Conservation (phyloP, 1,140 invertebrate species). For the Hyles vespertilio region DNA sequence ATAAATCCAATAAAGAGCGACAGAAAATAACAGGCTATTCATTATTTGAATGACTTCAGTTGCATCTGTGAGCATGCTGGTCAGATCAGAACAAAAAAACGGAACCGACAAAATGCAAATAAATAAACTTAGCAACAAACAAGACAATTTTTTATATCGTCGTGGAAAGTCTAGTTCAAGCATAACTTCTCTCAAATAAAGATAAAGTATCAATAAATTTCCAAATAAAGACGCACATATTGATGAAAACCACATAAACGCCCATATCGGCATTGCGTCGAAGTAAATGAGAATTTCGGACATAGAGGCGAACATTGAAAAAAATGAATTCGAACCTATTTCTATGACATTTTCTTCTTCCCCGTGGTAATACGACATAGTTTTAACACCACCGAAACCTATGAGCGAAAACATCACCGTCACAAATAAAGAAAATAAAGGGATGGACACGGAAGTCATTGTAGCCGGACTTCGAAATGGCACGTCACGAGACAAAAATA, state of each 20-base stretch:
- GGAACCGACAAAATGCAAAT: constrained; percentile 37
- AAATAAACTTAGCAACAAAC: constrained; percentile 25
- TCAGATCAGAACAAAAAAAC: constrained; percentile 53
- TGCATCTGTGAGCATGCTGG: constrained; percentile 38
- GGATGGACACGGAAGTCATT: constrained; percentile 45
- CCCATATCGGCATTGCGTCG: constrained; percentile 42
- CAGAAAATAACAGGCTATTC: constrained; percentile 47
- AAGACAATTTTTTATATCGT: constrained; percentile 30
- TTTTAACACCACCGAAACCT: constrained; percentile 52
- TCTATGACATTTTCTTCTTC: constrained; percentile 56
- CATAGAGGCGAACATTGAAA: constrained; percentile 45
- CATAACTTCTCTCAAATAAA: constrained; percentile 44
- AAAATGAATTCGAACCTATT: constrained; percentile 42
- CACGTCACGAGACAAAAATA: constrained; percentile 45
- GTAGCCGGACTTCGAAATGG: constrained; percentile 57
- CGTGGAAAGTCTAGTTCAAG: constrained; percentile 22
- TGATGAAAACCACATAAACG: constrained; percentile 52
- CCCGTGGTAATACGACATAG: constrained; percentile 58
- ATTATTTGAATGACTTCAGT: constrained; percentile 49
- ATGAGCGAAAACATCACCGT: constrained; percentile 42
- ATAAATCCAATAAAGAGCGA: constrained; percentile 58
- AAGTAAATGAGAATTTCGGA: constrained; percentile 55
- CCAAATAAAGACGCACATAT: constrained; percentile 41
- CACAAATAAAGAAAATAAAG: constrained; percentile 44
- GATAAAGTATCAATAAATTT: constrained; percentile 46